These are phyloP conservation scores for Pristionchus fissidentatus DNA, from an alignment of 2,888 invertebrate species.

Conservation along the genomic window DNA sequence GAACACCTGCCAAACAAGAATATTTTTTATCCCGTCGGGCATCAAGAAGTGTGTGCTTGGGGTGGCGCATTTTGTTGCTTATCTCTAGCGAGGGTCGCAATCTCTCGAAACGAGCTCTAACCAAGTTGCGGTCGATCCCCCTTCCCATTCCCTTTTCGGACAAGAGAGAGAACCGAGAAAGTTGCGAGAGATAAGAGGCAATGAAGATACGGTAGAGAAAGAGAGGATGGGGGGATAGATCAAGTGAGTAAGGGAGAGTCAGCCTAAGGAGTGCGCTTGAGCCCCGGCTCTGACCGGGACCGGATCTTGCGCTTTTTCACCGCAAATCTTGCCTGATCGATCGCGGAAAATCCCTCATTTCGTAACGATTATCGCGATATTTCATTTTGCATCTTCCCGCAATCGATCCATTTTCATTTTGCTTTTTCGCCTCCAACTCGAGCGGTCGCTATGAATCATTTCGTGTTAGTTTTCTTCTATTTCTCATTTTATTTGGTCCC, in stretches of 20 bases:
- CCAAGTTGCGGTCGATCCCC: neutral
- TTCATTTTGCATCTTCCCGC: neutral
- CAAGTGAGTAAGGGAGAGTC: neutral
- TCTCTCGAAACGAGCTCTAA: slow-evolving; percentile 35
- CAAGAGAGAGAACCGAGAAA: neutral
- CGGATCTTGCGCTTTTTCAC: slow-evolving; percentile 15
- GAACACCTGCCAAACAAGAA: no score
- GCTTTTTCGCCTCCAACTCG: neutral
- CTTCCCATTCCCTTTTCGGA: neutral
- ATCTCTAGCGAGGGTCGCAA: neutral
- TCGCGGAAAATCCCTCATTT: neutral
- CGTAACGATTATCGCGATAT: neutral
- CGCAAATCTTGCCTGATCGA: neutral
- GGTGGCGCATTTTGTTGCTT: neutral
- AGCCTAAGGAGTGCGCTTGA: no score
- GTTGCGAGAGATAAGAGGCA: neutral
- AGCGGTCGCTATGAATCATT: neutral
- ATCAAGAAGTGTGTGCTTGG: neutral
- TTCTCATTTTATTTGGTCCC: no score
- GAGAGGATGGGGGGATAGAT: neutral
- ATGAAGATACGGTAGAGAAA: slow-evolving; percentile 17
- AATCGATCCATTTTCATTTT: neutral
- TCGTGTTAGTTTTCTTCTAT: neutral
- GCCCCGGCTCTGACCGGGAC: neutral
- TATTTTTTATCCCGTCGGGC: neutral